Evolutionary conservation across 2,888 invertebrate genomes (phyloP), one percentile per base, ranked within the genome.

Genomic region (Brachycybe producta): DNA sequence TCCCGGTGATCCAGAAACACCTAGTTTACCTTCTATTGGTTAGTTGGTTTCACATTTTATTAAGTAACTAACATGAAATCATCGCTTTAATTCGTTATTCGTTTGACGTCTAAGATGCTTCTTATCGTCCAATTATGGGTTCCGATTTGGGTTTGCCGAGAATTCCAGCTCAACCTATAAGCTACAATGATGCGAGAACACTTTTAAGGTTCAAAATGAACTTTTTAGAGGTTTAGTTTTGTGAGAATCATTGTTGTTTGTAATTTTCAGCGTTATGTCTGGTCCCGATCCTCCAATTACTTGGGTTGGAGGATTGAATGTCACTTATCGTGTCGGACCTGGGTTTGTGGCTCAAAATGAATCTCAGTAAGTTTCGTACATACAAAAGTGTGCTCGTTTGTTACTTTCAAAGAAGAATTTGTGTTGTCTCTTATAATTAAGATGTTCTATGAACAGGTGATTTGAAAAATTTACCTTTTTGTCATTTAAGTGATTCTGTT

Each of bases 251-350:
- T 26, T 28, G 24, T 27, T 34, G 32, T 11, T 30, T 17, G n/a
- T 19, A 17, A 45, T 17, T 28, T 34, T 19, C 24, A 49, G 41
- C 13, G 21, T 40, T 7, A 52, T 52, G 57, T 58, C 55, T n/a
- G 67, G 68, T 1, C 51, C 56, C 2, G 57, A 58, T 5, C 67
- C 64, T 3, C 66, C 68, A 0, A 41, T 51, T 1, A 60, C 61
- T 4, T 72, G 71, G 70, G 59, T 58, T 52, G 72, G 71, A 1
- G 62, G 62, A 3, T 58, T 70, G 40, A 66, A 68, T 55, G 55
- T 68, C 8, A 64, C 64, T 1, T 71, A 69, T 58, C 61, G 58
- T 19, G 52, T 67, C 13, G 71, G 71, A 3, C 67, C 68, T 15
- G 62, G 63, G 1, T 51, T 51, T 32, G 17, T 19, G 7, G 19